Conservation (phyloP, 2,888 invertebrate species). For the Drosophila prolongata region DNA sequence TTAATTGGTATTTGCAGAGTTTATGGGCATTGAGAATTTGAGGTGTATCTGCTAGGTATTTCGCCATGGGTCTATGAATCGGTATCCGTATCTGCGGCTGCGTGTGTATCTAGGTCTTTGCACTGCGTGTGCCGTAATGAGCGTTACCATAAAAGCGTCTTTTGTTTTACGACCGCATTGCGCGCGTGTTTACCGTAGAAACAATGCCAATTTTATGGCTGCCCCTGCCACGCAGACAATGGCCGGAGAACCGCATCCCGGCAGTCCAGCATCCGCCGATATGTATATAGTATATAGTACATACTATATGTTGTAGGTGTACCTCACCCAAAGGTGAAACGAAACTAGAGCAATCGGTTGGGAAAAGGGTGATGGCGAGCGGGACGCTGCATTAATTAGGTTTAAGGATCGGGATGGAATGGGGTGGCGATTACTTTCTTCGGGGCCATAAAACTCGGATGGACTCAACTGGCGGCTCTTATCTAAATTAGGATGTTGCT, state of each 20-base stretch:
- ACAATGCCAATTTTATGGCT: constrained; percentile 76
- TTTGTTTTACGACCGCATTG: constrained; percentile 83
- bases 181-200: constrained; percentile 75
- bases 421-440: constrained; percentile 62
- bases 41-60: constrained; percentile 10
- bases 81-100: constrained; percentile 25
- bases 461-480: constrained; percentile 59
- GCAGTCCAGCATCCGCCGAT: constrained; percentile 23
- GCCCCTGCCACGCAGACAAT: constrained; percentile 53
- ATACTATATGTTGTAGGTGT: background rate
- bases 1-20: background rate
- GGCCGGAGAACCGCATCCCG: constrained; percentile 40
- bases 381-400: constrained; percentile 69
- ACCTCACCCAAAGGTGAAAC: constrained; percentile 55
- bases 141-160: constrained; percentile 75
- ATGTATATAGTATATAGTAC: background rate
- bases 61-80: constrained; percentile 1
- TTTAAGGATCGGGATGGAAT: constrained; percentile 23
- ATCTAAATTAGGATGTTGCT: constrained; percentile 81
- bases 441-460: constrained; percentile 55
- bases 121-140: constrained; percentile 75
- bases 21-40: background rate
- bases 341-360: constrained; percentile 66
- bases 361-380: constrained; percentile 45
- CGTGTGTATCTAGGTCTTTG: constrained; percentile 27